Evolutionary conservation across 2,888 invertebrate species (phyloP), one percentile per base, ranked within the genome.

Genomic region (Parasteatoda lunata): DNA sequence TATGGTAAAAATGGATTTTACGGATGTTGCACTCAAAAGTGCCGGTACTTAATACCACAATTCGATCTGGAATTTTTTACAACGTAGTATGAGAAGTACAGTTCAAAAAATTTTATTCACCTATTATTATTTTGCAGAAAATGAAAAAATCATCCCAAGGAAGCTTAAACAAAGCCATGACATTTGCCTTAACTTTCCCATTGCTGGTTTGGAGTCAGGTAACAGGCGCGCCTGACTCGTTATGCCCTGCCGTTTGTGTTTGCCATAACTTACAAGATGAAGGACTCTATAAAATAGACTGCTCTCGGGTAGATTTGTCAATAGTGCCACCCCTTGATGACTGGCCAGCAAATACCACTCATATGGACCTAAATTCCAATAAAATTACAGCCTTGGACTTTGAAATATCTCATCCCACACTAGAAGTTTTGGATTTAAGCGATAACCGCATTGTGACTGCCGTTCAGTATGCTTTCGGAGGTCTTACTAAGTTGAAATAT

Each of bases 301-400:
- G 88, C 45, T 88, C 88, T 13, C 80, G 72, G 69, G 64, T 51
- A 0, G 54, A 77, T 5, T 45, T 85, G 9, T 48, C 73, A 3
- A 83, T 82, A 45, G 64, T 85, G 2, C 88, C 88, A 1, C 78
- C 85, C 9, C 59, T 85, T 5, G 54, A 68, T 7, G 72, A 77
- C 30, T 88, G 88, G 88, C 82, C 82, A 9, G 48, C 6, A 1
- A 88, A 88, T 52, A 48, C 81, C 13, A 84, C 82, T 30, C 77
- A 80, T 54, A 59, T 88, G 82, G 85, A 85, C n/a, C 64, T 88
- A 1, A 88, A 79, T 64, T 48, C 51, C 13, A 88, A 88, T 72
- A 76, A 82, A 66, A 85, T 88, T n/a, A 54, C 78, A 11, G 30
- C 5, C 0, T 48, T 88, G 4, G 79, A 77, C 13, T 8, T 49